Base-by-base conservation (phyloP, 2,888 invertebrate genomes). In the Horisme vitalbata region DNA sequence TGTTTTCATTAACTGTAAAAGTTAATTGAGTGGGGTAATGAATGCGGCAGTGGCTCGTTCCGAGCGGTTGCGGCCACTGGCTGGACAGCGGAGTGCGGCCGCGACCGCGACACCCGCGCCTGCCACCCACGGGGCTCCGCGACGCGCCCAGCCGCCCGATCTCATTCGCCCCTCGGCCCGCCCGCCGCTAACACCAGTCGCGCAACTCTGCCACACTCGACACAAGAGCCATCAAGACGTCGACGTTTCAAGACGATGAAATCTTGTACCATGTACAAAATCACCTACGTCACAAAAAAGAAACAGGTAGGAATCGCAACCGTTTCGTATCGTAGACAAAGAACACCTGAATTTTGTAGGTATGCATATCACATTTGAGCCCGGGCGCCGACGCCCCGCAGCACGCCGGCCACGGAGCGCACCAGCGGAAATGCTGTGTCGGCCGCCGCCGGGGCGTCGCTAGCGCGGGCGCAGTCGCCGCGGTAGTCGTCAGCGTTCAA, bases 401-500 rank as follows among this genome's bases (percentile, higher is more conserved):
- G 51, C 30, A 21, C 47, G 44, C 15, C 44, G 33, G 50, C 45
- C 35, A 51, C 55, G 10, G 45, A 6, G 28, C 23, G 36, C 27
- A 27, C 15, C 24, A 81, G 61, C n/a, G 69, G 62, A 41, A 73
- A 69, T 46, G 63, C 75, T 26, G 80, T 59, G 13, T 6, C 11
- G 10, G 20, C 28, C 32, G 76, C 68, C 6, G 59, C 57, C 9
- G 71, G 20, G 85, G 66, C 51, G 2, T 36, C 44, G 11, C 44
- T 50, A 2, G 35, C 44, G 14, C 41, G 30, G 10, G 11, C 45
- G 33, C 95, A 96, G 10, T 76, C 71, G 3, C 92, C 92, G 38
- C 82, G 85, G 71, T 92, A 93, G 76, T 97, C 97, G 72, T 97
- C 97, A 1, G 92, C 91, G 69, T 96, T 96, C 13, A 97, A 83